Percentiles rank a stretch among this genome's conserved stretches.
Conservation (phyloP, 1,140 invertebrate species). For the Probaryconus sp. region DNA sequence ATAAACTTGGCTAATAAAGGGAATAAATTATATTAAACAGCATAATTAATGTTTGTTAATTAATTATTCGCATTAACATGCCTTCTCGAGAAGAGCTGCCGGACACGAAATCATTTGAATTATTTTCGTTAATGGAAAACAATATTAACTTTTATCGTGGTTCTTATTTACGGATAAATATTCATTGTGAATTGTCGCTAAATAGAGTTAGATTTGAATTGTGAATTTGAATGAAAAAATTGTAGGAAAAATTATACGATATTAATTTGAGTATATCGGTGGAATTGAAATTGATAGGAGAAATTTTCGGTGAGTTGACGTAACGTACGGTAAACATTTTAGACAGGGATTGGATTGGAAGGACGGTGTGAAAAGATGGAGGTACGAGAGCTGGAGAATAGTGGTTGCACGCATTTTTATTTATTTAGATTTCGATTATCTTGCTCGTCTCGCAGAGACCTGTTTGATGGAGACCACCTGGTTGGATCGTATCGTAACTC, state of each 20-base stretch:
- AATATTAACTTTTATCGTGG: too few species aligned
- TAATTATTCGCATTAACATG: slow-evolving; percentile 8
- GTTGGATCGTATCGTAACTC: slow-evolving; percentile 67
- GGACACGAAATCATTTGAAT: slow-evolving; percentile 22
- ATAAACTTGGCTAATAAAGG: slow-evolving; percentile 26
- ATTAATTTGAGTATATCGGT: too few species aligned
- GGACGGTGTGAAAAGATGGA: slow-evolving; percentile 22
- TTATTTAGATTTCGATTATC: slow-evolving; percentile 74
- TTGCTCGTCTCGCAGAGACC: slow-evolving; percentile 64
- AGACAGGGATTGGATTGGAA: slow-evolving; percentile 58
- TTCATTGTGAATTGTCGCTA: too few species aligned
- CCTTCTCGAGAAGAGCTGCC: not conserved
- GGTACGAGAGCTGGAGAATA: slow-evolving; percentile 29
- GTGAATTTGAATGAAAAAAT: too few species aligned
- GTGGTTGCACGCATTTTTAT: slow-evolving; percentile 65
- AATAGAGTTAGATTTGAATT: too few species aligned
- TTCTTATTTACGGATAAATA: too few species aligned
- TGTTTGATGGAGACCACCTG: slow-evolving; percentile 69
- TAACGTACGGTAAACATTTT: too few species aligned
- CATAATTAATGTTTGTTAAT: slow-evolving; percentile 27
- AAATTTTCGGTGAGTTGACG: too few species aligned
- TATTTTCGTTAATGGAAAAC: too few species aligned
- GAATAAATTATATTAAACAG: slow-evolving; percentile 6
- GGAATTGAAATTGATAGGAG: too few species aligned
- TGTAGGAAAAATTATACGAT: too few species aligned